phyloP scores from a whole-genome alignment of 2,113 vertebrate species.

The Dendropsophus ebraccatus region DNA sequence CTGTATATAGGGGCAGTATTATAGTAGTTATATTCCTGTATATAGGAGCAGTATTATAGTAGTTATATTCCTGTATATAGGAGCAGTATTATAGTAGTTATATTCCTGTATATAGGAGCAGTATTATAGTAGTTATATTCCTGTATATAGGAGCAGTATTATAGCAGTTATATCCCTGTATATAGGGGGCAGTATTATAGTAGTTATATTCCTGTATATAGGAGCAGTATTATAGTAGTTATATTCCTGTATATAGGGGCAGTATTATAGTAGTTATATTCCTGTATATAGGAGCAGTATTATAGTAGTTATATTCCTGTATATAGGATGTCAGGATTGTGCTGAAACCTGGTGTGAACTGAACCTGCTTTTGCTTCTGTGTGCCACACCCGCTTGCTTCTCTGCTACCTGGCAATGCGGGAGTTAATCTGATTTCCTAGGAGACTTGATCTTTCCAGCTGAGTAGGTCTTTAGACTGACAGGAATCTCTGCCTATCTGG shows the following conservation, averaged over 20 bases:
- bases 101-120: background rate
- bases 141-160: background rate
- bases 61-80: background rate
- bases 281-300: background rate
- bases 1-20: background rate
- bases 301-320: background rate
- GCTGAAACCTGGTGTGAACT: too few species aligned
- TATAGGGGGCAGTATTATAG: background rate
- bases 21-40: background rate
- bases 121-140: conserved; percentile 8
- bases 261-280: background rate
- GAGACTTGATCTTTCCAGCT: too few species aligned
- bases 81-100: conserved; percentile 3
- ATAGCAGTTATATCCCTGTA: background rate
- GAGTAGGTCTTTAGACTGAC: too few species aligned
- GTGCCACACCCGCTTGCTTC: too few species aligned
- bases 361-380: too few species aligned
- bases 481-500: too few species aligned
- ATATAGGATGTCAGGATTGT: too few species aligned
- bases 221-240: background rate
- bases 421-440: too few species aligned
- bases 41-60: background rate
- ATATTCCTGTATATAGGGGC: background rate
- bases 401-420: too few species aligned
- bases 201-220: conserved; percentile 3